Base-by-base conservation (phyloP, 2,888 invertebrate species). In the Pristionchus fissidentatus region DNA sequence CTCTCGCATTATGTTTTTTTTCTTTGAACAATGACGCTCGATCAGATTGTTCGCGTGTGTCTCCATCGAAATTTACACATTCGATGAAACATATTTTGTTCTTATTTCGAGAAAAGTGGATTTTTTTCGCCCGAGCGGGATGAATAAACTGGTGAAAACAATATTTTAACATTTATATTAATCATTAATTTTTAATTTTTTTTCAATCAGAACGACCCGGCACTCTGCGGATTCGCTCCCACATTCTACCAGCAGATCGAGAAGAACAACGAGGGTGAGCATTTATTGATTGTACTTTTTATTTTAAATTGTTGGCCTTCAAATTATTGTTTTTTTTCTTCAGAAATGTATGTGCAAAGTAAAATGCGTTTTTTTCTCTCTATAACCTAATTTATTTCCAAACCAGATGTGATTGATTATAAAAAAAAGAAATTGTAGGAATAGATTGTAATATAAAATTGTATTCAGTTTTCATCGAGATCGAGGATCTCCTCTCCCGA, bases 401-500 rank as follows among this genome's bases (percentile, higher is more conserved):
- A 49, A 15, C 10, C 52, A 15, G 52, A 15, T 49, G 52, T 49
- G 10, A 19, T 15, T 15, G 13, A 49, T 49, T 49, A 49, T 10
- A 49, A 49, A 15, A 15, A 49, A 15, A 15, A 15, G 10, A 15
- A 10, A 49, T 49, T 49, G 19, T 19, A 49, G 52, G 10, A 19
- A 15, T 10, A 49, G n/a, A n/a, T n/a, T n/a, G n/a, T n/a, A n/a
- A n/a, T n/a, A n/a, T n/a, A n/a, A n/a, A 35, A 35, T 35, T 35
- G 35, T 81, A 80, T 90, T 84, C 85, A 94, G 94, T 93, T 87
- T 98, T 97, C 93, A 97, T 98, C 91, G 97, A 98, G 93, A 95
- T 98, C 86, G 97, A 98, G 93, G 97, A 98, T 93, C 94, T 98
- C 32, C 94, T 97, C 38, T 95, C 96, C 90, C 96, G 96, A 84